Conservation (phyloP, 2,113 vertebrate genomes). For the Myotis lucifugus region DNA sequence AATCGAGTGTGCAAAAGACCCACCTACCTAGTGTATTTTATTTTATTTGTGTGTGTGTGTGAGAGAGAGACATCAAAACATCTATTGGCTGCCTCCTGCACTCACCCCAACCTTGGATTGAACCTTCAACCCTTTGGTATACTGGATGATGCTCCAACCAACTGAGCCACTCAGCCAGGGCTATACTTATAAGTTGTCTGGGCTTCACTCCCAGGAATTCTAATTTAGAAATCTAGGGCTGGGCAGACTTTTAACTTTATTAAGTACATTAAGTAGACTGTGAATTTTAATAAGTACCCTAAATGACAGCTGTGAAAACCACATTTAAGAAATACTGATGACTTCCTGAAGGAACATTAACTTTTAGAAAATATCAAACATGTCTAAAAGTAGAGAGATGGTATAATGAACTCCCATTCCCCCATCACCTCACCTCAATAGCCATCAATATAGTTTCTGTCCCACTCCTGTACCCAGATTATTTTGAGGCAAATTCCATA, state of each 20-base stretch:
- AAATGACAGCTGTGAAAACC: background rate
- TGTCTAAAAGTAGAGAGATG: background rate
- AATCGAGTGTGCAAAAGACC: background rate
- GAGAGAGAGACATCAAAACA: background rate
- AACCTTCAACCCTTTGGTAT: background rate
- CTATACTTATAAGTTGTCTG: background rate
- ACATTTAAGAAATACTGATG: background rate
- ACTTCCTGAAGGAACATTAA: background rate
- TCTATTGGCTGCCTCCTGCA: background rate
- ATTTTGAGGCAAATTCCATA: conserved; percentile 20
- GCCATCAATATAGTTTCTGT: background rate
- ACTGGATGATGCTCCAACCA: background rate
- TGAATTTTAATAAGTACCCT: background rate
- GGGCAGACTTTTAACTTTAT: background rate
- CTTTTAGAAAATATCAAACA: background rate
- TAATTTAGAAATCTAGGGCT: background rate
- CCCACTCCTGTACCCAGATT: background rate
- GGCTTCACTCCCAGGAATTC: background rate
- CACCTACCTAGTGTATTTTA: background rate
- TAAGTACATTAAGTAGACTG: background rate
- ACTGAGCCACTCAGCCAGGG: background rate
- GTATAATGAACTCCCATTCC: background rate
- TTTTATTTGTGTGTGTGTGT: too few species aligned
- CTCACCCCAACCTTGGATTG: too few species aligned
- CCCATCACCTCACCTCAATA: background rate